Conservation (phyloP, 2,797 vertebrate species). For the Dipus sagitta region DNA sequence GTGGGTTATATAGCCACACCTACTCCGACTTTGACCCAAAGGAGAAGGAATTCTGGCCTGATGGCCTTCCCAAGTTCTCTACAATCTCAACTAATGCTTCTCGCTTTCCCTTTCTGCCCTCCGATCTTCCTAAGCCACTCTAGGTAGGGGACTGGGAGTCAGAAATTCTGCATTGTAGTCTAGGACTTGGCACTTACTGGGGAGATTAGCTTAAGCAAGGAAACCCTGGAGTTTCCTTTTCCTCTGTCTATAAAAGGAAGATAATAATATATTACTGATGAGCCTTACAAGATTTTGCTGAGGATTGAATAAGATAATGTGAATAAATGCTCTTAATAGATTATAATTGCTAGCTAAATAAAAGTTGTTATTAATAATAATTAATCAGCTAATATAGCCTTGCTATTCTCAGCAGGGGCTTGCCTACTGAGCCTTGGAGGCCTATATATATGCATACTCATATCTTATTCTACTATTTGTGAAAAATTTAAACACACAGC, state of each 20-base stretch:
- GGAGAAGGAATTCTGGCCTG: slow-evolving; percentile 34
- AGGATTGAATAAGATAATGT: slow-evolving; percentile 69
- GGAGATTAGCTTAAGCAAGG: background rate
- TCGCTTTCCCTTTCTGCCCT: background rate
- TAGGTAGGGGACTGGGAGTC: background rate
- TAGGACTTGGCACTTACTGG: slow-evolving; percentile 33
- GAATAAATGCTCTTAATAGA: slow-evolving; percentile 75
- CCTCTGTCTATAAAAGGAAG: slow-evolving; percentile 69
- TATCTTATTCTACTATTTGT: background rate
- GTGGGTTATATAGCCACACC: slow-evolving; percentile 45
- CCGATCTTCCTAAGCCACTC: background rate
- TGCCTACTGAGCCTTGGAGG: slow-evolving; percentile 46
- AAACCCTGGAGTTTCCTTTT: slow-evolving; percentile 28
- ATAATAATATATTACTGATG: slow-evolving; percentile 74
- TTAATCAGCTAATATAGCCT: slow-evolving; percentile 72
- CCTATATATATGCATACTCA: background rate
- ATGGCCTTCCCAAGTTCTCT: background rate
- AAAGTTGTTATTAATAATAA: slow-evolving; percentile 76
- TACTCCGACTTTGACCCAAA: background rate
- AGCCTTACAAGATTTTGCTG: slow-evolving; percentile 69
- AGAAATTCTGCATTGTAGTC: background rate
- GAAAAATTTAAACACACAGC: background rate
- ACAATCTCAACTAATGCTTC: background rate
- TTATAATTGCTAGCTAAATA: slow-evolving; percentile 79
- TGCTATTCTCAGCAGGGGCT: slow-evolving; percentile 26